A percentile compares a stretch with the other conserved stretches of the same genome.
Evolutionary conservation across 2,888 invertebrate genomes (phyloP).

Genomic region (Adela reaumurella): DNA sequence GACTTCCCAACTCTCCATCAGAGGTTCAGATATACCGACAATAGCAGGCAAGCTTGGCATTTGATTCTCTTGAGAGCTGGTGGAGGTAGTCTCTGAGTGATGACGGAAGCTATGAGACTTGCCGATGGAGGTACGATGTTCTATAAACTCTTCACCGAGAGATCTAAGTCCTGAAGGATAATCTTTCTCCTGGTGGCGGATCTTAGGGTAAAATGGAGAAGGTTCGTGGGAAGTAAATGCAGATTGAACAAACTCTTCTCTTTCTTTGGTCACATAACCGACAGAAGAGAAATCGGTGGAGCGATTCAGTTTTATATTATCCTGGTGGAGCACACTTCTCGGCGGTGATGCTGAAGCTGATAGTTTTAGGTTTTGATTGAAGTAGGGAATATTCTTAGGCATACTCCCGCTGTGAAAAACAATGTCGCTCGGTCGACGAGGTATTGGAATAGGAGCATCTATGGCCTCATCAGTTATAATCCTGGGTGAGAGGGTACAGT

Average conservation of each 20-base stretch:
- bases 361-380: constrained; percentile 30
- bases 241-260: not conserved
- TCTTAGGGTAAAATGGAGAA: not conserved
- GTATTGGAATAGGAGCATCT: constrained; percentile 26
- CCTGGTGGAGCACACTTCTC: constrained; percentile 36
- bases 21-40: constrained; percentile 47
- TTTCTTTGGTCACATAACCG: not conserved
- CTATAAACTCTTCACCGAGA: constrained; percentile 41
- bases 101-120: constrained; percentile 72
- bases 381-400: constrained; percentile 44
- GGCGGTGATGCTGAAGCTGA: constrained; percentile 37
- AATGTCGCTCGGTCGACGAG: constrained; percentile 34
- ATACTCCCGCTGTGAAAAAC: constrained; percentile 41
- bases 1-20: constrained; percentile 50
- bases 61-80: constrained; percentile 46
- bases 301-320: constrained; percentile 32
- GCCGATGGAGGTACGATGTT: constrained; percentile 57
- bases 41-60: constrained; percentile 52
- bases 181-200: not conserved
- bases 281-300: constrained; percentile 24
- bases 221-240: not conserved
- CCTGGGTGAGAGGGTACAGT: constrained; percentile 22
- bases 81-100: constrained; percentile 48
- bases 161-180: constrained; percentile 29
- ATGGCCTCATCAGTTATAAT: constrained; percentile 35